Percentiles rank a stretch among this genome's conserved stretches.
Conservation (phyloP, 1,140 invertebrate species). For the Diprion similis region DNA sequence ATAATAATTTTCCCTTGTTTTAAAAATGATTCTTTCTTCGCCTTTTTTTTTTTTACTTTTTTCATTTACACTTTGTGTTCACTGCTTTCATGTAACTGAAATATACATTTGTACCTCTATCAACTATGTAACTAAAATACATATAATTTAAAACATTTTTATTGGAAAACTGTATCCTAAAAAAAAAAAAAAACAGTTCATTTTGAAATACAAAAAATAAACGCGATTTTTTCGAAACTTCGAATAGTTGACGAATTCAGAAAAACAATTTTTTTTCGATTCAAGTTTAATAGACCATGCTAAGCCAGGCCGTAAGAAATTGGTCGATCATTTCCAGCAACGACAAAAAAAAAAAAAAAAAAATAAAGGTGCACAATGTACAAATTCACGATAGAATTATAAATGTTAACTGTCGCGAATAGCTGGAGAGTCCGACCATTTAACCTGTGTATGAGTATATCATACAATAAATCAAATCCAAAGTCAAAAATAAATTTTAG, state of each 20-base stretch:
- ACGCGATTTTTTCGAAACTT: too few species aligned
- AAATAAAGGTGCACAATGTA: background rate
- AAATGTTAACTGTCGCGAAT: background rate
- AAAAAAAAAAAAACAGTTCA: background rate
- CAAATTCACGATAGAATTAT: too few species aligned
- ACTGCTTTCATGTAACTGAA: constrained; percentile 5
- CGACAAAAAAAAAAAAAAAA: background rate
- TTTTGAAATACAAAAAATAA: too few species aligned
- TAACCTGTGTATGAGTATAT: background rate
- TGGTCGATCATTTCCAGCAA: background rate
- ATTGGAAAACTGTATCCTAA: background rate
- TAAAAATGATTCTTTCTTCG: constrained; percentile 15
- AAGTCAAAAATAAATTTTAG: constrained; percentile 35
- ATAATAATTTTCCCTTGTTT: constrained; percentile 9
- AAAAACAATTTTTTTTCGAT: too few species aligned
- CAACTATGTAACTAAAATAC: background rate
- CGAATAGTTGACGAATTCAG: too few species aligned
- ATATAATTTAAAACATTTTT: background rate
- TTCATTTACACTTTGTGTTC: background rate
- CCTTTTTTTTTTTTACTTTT: constrained; percentile 19
- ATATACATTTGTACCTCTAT: constrained; percentile 14
- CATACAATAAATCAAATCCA: constrained; percentile 23
- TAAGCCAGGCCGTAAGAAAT: background rate
- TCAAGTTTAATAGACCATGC: background rate
- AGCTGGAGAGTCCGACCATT: background rate